phyloP scores from a whole-genome alignment of 2,888 invertebrate species.

The Cyrtodaria siliqua region DNA sequence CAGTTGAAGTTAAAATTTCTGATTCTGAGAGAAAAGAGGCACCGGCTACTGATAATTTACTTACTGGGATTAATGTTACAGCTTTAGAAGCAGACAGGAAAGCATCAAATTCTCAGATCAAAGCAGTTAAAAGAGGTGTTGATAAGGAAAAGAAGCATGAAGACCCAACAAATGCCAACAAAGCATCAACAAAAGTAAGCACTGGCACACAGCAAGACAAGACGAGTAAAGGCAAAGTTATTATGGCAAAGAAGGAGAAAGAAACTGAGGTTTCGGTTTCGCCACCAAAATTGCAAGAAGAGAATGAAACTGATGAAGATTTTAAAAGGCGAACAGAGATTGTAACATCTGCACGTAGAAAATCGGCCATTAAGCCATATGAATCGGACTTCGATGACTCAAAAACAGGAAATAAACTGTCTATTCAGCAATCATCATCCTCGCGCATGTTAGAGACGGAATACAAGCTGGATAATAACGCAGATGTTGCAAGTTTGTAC shows the following conservation, averaged over 20 bases:
- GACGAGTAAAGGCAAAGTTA: no score
- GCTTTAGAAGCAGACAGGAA: background rate
- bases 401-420: no score
- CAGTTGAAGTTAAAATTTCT: background rate
- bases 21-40: background rate
- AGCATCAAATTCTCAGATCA: background rate
- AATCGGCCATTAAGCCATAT: slow-evolving; percentile 38
- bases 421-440: no score
- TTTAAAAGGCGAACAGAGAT: slow-evolving; percentile 46
- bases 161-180: no score
- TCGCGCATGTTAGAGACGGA: no score
- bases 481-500: slow-evolving; percentile 37
- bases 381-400: slow-evolving; percentile 48
- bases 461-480: no score
- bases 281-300: slow-evolving; percentile 2
- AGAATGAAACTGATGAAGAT: slow-evolving; percentile 44
- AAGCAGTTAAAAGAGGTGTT: background rate
- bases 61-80: background rate
- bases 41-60: background rate
- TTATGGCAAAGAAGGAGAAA: background rate
- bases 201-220: no score
- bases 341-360: slow-evolving; percentile 35
- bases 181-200: no score
- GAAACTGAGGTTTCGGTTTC: background rate
- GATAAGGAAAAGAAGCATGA: no score